phyloP scores from a whole-genome alignment of 2,888 invertebrate species.

The Scotopteryx bipunctaria region DNA sequence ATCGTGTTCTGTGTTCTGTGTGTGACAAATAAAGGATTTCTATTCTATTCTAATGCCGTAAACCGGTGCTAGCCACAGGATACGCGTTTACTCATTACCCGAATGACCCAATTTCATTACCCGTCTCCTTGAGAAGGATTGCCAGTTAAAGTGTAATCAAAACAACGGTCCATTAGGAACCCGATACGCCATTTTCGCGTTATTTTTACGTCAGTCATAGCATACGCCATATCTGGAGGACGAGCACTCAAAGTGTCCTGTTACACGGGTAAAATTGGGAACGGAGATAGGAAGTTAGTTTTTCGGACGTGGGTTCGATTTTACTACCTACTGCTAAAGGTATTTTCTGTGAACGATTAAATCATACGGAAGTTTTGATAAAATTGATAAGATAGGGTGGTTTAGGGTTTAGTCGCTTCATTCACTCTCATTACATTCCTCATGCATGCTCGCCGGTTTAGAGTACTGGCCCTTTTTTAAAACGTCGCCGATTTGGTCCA shows the following conservation, averaged over 20 bases:
- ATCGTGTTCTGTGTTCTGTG: no score
- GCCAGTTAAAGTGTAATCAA: constrained; percentile 31
- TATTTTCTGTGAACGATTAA: background rate
- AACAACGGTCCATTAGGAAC: constrained; percentile 57
- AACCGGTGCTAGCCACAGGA: background rate
- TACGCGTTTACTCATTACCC: background rate
- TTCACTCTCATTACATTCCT: no score
- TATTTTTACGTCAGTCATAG: constrained; percentile 41
- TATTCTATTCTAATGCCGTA: no score
- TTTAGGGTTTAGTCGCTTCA: no score
- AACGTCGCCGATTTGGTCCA: no score
- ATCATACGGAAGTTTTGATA: background rate
- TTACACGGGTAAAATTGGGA: no score
- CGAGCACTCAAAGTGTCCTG: constrained; percentile 61
- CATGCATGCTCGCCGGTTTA: no score
- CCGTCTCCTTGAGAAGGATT: constrained; percentile 21
- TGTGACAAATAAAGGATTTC: no score
- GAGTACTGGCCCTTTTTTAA: no score
- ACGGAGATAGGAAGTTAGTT: background rate
- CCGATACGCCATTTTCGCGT: constrained; percentile 47
- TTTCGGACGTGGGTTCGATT: background rate
- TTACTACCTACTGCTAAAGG: background rate
- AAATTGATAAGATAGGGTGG: no score
- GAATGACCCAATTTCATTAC: constrained; percentile 29
- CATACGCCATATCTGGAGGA: constrained; percentile 28